These are phyloP conservation scores for Acleris sparsana DNA, from an alignment of 2,888 invertebrate species.

Conservation along the genomic window DNA sequence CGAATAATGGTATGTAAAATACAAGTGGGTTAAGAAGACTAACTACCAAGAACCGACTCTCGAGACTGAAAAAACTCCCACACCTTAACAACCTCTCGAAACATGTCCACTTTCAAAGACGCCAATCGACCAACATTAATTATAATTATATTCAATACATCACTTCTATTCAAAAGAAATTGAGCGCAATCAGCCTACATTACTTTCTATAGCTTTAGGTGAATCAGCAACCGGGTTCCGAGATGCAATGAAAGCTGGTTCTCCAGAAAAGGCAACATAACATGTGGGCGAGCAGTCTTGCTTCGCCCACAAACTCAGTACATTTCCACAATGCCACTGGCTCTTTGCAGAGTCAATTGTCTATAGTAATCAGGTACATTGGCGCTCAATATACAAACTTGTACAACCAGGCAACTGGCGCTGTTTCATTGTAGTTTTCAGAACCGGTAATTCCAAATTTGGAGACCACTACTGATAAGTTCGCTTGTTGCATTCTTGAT, in stretches of 20 bases:
- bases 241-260: slow-evolving; percentile 63
- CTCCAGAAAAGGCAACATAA: slow-evolving; percentile 59
- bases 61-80: no score
- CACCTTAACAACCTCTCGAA: no score
- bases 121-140: slow-evolving; percentile 28
- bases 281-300: slow-evolving; percentile 46
- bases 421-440: background rate
- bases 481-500: slow-evolving; percentile 4
- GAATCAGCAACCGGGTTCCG: slow-evolving; percentile 43
- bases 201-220: slow-evolving; percentile 53
- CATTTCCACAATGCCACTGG: slow-evolving; percentile 10
- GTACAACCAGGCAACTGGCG: slow-evolving; percentile 10
- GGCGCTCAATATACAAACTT: slow-evolving; percentile 42
- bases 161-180: slow-evolving; percentile 42
- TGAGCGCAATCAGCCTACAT: slow-evolving; percentile 60
- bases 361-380: slow-evolving; percentile 4
- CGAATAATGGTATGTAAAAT: background rate
- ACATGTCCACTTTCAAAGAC: slow-evolving; percentile 8
- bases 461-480: background rate
- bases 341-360: no score
- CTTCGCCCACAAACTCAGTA: slow-evolving; percentile 44
- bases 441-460: background rate
- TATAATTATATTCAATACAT: slow-evolving; percentile 22
- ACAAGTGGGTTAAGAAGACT: background rate
- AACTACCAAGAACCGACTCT: no score